These are phyloP conservation scores for Palaemon carinicauda DNA, from an alignment of 1,140 invertebrate species.

Conservation along the genomic window DNA sequence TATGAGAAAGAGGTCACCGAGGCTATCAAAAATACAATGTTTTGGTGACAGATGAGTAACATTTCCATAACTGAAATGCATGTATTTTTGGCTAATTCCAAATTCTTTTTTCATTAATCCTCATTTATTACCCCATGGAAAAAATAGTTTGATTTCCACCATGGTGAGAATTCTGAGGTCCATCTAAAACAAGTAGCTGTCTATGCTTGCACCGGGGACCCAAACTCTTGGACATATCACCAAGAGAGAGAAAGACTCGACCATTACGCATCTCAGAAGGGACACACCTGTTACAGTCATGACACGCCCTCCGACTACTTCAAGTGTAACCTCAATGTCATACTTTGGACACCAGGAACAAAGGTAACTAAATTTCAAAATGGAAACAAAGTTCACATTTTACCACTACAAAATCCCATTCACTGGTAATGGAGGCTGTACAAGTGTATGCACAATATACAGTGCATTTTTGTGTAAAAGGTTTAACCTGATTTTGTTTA, in stretches of 20 bases:
- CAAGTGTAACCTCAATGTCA: slow-evolving; percentile 77
- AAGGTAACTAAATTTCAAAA: not conserved
- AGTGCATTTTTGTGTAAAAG: too few relatives aligned
- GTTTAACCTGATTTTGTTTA: not conserved
- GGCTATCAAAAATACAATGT: too few relatives aligned
- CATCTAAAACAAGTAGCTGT: slow-evolving; percentile 76
- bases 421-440: too few relatives aligned
- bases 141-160: not conserved
- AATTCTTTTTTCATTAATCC: not conserved
- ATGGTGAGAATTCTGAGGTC: slow-evolving; percentile 66
- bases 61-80: not conserved
- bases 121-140: too few relatives aligned
- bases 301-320: slow-evolving; percentile 80
- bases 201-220: slow-evolving; percentile 72
- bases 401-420: not conserved
- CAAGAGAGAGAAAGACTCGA: not conserved
- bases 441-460: too few relatives aligned
- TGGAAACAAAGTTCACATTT: not conserved
- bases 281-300: slow-evolving; percentile 73
- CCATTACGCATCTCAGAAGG: slow-evolving; percentile 62
- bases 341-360: slow-evolving; percentile 80
- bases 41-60: too few relatives aligned
- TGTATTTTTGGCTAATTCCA: not conserved
- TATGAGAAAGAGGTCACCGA: too few relatives aligned
- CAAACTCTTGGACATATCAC: not conserved